A percentile compares a stretch with the other conserved stretches of the same genome.
These are phyloP conservation scores for Circaetus cinerascens DNA, from an alignment of 2,113 vertebrate genomes.

Conservation along the genomic window DNA sequence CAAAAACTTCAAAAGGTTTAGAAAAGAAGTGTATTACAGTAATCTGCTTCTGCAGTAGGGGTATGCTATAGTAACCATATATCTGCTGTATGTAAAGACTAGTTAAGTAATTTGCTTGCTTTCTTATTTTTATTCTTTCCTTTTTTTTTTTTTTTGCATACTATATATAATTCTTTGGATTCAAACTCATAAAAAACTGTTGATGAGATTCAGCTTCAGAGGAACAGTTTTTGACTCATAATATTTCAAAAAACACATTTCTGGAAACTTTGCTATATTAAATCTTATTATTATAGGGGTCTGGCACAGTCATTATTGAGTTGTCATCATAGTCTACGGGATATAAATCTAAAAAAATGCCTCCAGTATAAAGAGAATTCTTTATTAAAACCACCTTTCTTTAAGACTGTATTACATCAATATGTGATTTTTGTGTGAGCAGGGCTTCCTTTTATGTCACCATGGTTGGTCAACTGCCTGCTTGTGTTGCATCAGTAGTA, in stretches of 20 bases:
- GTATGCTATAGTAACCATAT: background rate
- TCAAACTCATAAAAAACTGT: slow-evolving; percentile 70
- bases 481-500: slow-evolving; percentile 31
- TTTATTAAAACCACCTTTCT: slow-evolving; percentile 80
- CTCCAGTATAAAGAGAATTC: slow-evolving; percentile 70
- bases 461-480: slow-evolving; percentile 16
- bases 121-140: slow-evolving; percentile 38
- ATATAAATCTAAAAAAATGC: slow-evolving; percentile 77
- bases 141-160: slow-evolving; percentile 8
- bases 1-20: slow-evolving; percentile 50
- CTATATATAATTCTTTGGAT: slow-evolving; percentile 68
- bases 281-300: slow-evolving; percentile 78
- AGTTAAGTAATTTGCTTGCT: slow-evolving; percentile 63
- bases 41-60: background rate
- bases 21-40: background rate
- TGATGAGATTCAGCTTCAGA: slow-evolving; percentile 77
- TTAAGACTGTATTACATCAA: slow-evolving; percentile 68
- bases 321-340: slow-evolving; percentile 78
- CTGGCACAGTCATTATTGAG: slow-evolving; percentile 78
- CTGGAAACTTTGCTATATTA: slow-evolving; percentile 75
- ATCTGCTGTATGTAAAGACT: slow-evolving; percentile 38
- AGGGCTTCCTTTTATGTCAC: slow-evolving; percentile 37
- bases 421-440: slow-evolving; percentile 53
- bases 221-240: slow-evolving; percentile 72
- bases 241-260: slow-evolving; percentile 82